phyloP scores from a whole-genome alignment of 2,113 vertebrate species.

The Astatoreochromis straeleni region DNA sequence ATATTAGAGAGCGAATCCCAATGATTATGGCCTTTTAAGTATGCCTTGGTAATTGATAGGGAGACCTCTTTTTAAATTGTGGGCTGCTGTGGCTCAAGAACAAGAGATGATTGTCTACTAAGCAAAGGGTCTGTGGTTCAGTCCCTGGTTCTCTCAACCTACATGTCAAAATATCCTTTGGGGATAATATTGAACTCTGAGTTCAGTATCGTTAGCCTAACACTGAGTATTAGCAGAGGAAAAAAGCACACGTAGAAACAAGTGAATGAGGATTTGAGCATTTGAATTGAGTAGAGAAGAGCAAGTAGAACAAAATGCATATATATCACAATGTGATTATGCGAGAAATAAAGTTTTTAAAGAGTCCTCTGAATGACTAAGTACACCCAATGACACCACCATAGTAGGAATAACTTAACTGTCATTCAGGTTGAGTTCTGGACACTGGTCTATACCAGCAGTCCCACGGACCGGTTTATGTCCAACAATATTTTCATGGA shows the following conservation, averaged over 20 bases:
- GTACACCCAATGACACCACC: not conserved
- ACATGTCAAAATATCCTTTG: not conserved
- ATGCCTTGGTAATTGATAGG: not conserved
- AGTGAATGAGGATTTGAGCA: not conserved
- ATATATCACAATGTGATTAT: not conserved
- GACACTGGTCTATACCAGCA: not conserved
- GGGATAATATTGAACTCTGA: not conserved
- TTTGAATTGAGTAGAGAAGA: not conserved
- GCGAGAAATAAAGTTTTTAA: not conserved
- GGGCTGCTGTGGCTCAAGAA: not conserved
- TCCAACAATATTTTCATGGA: not conserved
- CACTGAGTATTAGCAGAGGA: not conserved
- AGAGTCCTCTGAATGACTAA: not conserved
- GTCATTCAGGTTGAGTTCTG: not conserved
- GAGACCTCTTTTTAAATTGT: not conserved
- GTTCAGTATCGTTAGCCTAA: not conserved
- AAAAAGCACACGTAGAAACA: accelerated
- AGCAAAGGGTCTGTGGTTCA: not conserved
- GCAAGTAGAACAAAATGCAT: not conserved
- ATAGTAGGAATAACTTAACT: not conserved
- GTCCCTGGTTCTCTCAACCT: not conserved
- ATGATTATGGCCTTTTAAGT: not conserved
- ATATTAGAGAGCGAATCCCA: not conserved
- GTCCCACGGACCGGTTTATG: not conserved
- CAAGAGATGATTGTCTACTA: not conserved